Conservation (phyloP, 92 coral and sea anemone genomes). For the Heteractis magnifica region DNA sequence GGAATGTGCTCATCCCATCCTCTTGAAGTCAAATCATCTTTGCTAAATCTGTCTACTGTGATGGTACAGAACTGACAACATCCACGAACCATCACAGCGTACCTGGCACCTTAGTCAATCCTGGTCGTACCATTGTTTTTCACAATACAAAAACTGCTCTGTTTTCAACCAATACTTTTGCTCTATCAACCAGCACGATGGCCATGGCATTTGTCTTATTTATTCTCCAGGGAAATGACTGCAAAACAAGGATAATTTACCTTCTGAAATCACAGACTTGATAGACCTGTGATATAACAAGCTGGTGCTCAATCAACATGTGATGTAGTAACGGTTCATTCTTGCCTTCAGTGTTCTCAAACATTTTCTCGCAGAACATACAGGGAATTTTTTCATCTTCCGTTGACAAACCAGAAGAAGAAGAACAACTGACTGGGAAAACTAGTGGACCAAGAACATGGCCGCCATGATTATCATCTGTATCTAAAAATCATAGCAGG, state of each 20-base stretch:
- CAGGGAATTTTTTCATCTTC: conserved; percentile 54
- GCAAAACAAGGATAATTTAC: conserved; percentile 16
- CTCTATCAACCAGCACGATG: too few species aligned
- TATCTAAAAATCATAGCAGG: neutral
- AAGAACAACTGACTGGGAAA: neutral
- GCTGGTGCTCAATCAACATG: conserved; percentile 82
- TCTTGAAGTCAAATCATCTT: too few species aligned
- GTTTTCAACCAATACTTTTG: too few species aligned
- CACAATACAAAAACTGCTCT: too few species aligned
- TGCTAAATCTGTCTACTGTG: too few species aligned
- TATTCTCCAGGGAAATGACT: too few species aligned
- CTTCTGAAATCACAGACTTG: conserved; percentile 87
- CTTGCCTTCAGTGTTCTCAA: conserved; percentile 77
- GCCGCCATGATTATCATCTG: neutral
- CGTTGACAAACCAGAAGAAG: neutral
- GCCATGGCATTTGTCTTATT: neutral
- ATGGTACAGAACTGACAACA: too few species aligned
- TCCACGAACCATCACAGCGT: too few species aligned
- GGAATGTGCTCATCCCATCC: too few species aligned
- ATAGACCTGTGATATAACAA: conserved; percentile 88
- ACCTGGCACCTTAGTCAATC: too few species aligned
- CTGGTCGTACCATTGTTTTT: too few species aligned
- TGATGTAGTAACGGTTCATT: conserved; percentile 87
- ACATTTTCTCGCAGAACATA: conserved; percentile 85
- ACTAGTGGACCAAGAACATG: conserved; percentile 29